Conservation (phyloP, 2,113 vertebrate genomes). For the Nanorana parkeri region DNA sequence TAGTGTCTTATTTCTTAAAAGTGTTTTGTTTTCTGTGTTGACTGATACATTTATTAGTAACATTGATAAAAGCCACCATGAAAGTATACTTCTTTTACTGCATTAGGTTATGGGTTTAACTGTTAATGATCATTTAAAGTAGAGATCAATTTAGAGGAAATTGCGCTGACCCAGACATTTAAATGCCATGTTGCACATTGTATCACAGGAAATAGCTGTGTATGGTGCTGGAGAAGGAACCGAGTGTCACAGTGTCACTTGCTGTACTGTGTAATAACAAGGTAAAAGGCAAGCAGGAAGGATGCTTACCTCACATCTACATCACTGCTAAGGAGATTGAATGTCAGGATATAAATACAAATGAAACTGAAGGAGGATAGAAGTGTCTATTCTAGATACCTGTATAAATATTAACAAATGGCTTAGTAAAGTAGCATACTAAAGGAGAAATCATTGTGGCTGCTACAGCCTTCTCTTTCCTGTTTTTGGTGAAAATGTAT, state of each 20-base stretch:
- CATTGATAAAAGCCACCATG: too few species aligned
- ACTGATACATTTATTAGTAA: too few species aligned
- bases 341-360: not conserved
- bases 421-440: too few species aligned
- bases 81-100: too few species aligned
- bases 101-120: not conserved
- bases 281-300: not conserved
- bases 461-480: too few species aligned
- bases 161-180: not conserved
- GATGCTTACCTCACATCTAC: not conserved
- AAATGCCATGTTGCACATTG: not conserved
- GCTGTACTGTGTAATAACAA: not conserved
- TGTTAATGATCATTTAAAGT: not conserved
- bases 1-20: too few species aligned
- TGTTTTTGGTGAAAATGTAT: too few species aligned
- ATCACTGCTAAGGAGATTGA: not conserved
- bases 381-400: too few species aligned
- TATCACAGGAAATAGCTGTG: conserved; percentile 8
- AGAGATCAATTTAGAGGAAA: not conserved
- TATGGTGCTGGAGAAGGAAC: not conserved
- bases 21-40: too few species aligned
- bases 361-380: too few species aligned
- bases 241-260: not conserved
- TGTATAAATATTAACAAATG: too few species aligned
- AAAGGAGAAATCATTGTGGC: too few species aligned